Base-by-base conservation (phyloP, 2,888 invertebrate species). In the Netelia fuscicornis region DNA sequence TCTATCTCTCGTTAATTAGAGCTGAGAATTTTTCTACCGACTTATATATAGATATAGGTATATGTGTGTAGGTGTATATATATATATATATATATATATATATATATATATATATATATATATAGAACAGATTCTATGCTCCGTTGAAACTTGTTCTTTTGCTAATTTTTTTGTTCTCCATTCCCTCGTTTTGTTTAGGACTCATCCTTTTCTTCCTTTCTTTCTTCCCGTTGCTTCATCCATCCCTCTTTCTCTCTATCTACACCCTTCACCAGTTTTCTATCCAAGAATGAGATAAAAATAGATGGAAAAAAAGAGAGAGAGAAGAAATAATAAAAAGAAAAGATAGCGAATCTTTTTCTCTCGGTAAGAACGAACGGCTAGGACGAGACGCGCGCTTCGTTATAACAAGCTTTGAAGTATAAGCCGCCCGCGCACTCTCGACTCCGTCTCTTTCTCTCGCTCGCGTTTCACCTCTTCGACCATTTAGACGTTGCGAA, bases 341-440 rank as follows among this genome's bases (percentile, higher is more conserved):
- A 86, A 87, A 88, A 87, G 75, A 81, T 67, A 68, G 71, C 74
- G 60, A 86, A 81, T 78, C 83, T 86, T 71, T 71, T 78, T 72
- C 68, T 76, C 76, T 70, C 70, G 62, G 78, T 74, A 76, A 81
- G 67, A 85, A 74, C 65, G 56, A 70, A 76, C 83, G 86, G 79
- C 74, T 72, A 86, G 84, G 83, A 78, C 84, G 80, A 85, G 87
- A 86, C 87, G 82, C 87, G 86, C 87, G 88, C 88, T 89, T 91
- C 89, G 65, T 74, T 80, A 91, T 93, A 92, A 91, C 91, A 89
- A 90, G 91, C 92, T 92, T 92, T 92, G 92, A 92, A 90, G 91
- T 91, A 79, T 78, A 91, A 90, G 89, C 88, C 90, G 90, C 72
- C 62, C 54, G 30, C 3, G 30, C 30, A 70, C 75, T 23, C 71